Conservation (phyloP, 2,113 vertebrate species). For the Lichenostomus cassidix region DNA sequence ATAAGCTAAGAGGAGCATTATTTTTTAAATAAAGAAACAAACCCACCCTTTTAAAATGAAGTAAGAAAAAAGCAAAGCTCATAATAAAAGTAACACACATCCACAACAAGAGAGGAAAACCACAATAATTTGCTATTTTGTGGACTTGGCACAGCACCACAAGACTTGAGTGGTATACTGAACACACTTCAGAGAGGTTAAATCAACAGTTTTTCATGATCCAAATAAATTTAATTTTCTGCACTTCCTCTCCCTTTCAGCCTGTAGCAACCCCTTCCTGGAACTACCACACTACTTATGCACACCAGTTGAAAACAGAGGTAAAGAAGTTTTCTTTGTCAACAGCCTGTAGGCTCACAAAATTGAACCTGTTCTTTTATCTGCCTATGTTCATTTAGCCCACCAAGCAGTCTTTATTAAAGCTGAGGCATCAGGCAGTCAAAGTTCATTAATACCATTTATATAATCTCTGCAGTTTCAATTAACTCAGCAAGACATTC, state of each 20-base stretch:
- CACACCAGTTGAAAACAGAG: conserved; percentile 69
- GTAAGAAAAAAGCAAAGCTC: neutral
- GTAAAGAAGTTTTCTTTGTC: conserved; percentile 77
- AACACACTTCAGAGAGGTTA: neutral
- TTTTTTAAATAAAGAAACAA: neutral
- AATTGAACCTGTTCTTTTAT: conserved; percentile 87
- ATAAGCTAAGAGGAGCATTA: neutral
- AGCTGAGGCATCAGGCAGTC: conserved; percentile 83
- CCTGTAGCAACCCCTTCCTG: neutral
- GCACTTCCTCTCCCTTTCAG: neutral
- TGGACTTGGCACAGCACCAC: neutral
- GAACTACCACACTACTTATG: conserved; percentile 27
- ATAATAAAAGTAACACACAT: neutral
- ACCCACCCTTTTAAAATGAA: neutral
- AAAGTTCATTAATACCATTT: conserved; percentile 90
- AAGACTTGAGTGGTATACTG: neutral
- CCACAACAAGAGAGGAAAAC: neutral
- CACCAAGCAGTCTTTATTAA: conserved; percentile 89
- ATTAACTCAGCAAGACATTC: conserved; percentile 88
- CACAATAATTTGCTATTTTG: neutral
- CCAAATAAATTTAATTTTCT: neutral
- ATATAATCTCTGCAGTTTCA: conserved; percentile 88
- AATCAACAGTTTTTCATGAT: neutral
- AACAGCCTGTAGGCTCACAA: conserved; percentile 83
- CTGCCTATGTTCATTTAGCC: conserved; percentile 86